Evolutionary conservation across 2,797 vertebrate genomes (phyloP), one percentile per base, ranked within the genome.

Genomic region (Darevskia nairensis): DNA sequence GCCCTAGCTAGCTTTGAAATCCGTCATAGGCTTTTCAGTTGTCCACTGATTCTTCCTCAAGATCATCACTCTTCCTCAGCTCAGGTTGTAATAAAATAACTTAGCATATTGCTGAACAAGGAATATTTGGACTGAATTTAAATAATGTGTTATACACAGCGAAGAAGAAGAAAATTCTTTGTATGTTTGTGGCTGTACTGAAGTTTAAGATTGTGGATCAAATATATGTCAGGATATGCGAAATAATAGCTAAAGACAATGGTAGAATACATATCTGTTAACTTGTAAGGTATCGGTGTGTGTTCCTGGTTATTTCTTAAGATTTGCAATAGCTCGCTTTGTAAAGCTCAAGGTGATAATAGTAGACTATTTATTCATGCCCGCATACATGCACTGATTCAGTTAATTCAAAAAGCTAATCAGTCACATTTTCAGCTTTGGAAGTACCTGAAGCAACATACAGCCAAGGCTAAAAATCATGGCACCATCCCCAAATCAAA

Each of bases 91-190:
- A 83, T 66, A 89, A 76, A 92, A 86, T n/a, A 69, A 71, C 91
- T 94, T 89, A 93, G 82, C 88, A 95, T 94, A 92, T 83, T 92
- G 90, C 91, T 90, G 86, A 93, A 84, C 80, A 92, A 93, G 76
- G 86, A 86, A 88, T 83, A 91, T 78, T 90, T 90, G 77, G 82
- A 77, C 86, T 89, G 82, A 93, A 89, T 92, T 95, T 93, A 95
- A 94, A 94, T 94, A 88, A 89, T 15, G 88, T 92, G 76, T 91
- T 69, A 89, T 87, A 41, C 21, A 87, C 64, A 81, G 83, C 84
- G 8, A 35, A 55, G 35, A 35, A 66, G 44, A 55, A 86, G 90
- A 92, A 95, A 93, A 88, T 79, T 91, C 61, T 93, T 80, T 90
- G 23, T 64, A 89, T 69, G 68, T 89, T 17, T 64, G 89, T 89